Evolutionary conservation across 1,140 invertebrate species (phyloP), one percentile per base, ranked within the genome.

Genomic region (Drosophila simulans): DNA sequence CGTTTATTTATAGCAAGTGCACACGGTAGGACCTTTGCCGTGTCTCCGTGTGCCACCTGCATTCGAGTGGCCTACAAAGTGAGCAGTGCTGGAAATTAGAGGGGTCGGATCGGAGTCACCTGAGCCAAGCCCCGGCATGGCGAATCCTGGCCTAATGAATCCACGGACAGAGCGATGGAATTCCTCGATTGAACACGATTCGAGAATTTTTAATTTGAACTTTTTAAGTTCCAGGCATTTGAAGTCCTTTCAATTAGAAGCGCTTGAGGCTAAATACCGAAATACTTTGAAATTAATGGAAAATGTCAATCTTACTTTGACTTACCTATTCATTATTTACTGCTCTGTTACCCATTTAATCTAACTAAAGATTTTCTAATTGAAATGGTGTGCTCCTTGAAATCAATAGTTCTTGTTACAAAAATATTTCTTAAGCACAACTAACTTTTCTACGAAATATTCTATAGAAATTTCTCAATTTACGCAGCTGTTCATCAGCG

Each of bases 1-100:
- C 27, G 49, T 49, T 73, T 74, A 74, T 73, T 63, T 73, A 74
- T 55, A 70, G 64, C 51, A 49, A 70, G 64, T 70, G 68, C 68
- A 70, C 51, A 57, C 64, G 3, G 52, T n/a, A 70, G 64, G 66
- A 72, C 69, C 54, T 72, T 37, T 72, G 69, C 43, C 3, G 5
- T 58, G 56, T 35, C 42, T 1, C 42, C 15, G 53, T 31, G 25
- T 17, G 48, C 59, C n/a, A 27, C 31, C 65, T 70, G 68, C 68
- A 70, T 39, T 56, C 66, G 66, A 70, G 66, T 56, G 66, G 49
- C 66, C 66, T 69, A 69, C 35, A 69, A 69, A 69, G 66, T 46
- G 66, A 35, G 64, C 45, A 25, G 22, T 42, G 39, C 35, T 11
- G 45, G 43, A 25, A 65, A 62, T 63, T 63, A 48, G 57, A 20